Evolutionary conservation across 2,797 vertebrate genomes (phyloP).

Genomic region (Apogon talboti): DNA sequence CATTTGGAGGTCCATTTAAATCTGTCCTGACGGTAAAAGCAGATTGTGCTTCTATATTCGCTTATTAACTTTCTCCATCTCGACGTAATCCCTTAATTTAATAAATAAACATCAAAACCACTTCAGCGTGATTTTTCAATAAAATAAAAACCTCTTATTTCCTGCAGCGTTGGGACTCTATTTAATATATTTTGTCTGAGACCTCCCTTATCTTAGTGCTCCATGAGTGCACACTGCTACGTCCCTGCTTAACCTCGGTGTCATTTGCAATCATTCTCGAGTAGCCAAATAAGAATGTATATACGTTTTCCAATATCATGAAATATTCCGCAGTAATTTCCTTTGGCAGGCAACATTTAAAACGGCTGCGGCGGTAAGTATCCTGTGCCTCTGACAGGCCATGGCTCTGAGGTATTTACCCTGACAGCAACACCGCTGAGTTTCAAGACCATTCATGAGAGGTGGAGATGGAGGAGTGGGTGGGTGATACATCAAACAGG

Average conservation of each 20-base stretch:
- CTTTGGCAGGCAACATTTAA: conserved; percentile 56
- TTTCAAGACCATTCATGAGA: conserved; percentile 49
- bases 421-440: conserved; percentile 58
- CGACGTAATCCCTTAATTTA: conserved; percentile 44
- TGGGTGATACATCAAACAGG: conserved; percentile 58
- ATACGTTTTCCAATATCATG: conserved; percentile 20
- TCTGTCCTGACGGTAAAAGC: conserved; percentile 43
- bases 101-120: conserved; percentile 29
- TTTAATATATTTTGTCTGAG: conserved; percentile 34
- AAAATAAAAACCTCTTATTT: conserved; percentile 33
- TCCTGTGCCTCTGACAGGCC: conserved; percentile 46
- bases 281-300: conserved; percentile 31
- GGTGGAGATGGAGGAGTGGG: conserved; percentile 10
- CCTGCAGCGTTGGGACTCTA: conserved; percentile 15
- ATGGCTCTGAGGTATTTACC: conserved; percentile 60
- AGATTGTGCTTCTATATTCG: conserved; percentile 47
- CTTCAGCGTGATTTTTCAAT: conserved; percentile 10
- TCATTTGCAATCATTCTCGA: conserved; percentile 16
- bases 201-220: conserved; percentile 34
- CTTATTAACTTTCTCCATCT: conserved; percentile 44
- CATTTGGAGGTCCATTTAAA: conserved; percentile 42
- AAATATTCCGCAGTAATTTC: conserved; percentile 58
- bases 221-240: conserved; percentile 10
- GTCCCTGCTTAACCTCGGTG: conserved; percentile 7
- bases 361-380: conserved; percentile 43